phyloP scores from a whole-genome alignment of 1,140 invertebrate species.

The Sminthurinus signatus region DNA sequence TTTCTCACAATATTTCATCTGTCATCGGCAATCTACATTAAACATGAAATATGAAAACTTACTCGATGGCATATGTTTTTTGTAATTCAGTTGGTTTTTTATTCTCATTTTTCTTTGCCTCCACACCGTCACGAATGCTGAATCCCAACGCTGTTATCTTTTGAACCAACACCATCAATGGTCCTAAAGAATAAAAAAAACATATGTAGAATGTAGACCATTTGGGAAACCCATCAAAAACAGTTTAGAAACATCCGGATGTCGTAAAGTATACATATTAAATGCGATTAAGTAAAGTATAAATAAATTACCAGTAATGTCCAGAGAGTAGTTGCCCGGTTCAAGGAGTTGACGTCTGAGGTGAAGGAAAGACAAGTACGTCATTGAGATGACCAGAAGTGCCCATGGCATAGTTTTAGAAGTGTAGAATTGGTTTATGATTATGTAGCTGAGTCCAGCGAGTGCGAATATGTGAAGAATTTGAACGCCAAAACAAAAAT shows the following conservation, averaged over 20 bases:
- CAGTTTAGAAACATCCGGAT: no score
- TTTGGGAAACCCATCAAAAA: no score
- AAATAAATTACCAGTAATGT: constrained; percentile 62
- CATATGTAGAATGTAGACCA: background rate
- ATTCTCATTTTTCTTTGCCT: constrained; percentile 47
- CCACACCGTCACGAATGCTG: constrained; percentile 56
- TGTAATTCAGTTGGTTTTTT: constrained; percentile 21
- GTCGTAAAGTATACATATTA: background rate
- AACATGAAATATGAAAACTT: constrained; percentile 37
- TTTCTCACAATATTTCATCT: no score
- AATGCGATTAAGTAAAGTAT: background rate
- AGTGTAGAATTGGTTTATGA: constrained; percentile 57
- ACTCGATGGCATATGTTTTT: constrained; percentile 55
- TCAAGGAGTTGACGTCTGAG: constrained; percentile 79
- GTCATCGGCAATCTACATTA: no score
- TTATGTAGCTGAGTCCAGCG: constrained; percentile 53
- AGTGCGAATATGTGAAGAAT: constrained; percentile 43
- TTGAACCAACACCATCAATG: constrained; percentile 94
- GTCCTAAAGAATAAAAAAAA: constrained; percentile 55
- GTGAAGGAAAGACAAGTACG: constrained; percentile 78
- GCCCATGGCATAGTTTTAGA: constrained; percentile 59
- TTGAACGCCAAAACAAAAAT: constrained; percentile 83
- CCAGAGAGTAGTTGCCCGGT: constrained; percentile 79
- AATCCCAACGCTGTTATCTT: constrained; percentile 90
- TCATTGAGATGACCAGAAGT: constrained; percentile 65